phyloP scores from a whole-genome alignment of 2,113 vertebrate genomes.

The Amphiprion ocellaris region DNA sequence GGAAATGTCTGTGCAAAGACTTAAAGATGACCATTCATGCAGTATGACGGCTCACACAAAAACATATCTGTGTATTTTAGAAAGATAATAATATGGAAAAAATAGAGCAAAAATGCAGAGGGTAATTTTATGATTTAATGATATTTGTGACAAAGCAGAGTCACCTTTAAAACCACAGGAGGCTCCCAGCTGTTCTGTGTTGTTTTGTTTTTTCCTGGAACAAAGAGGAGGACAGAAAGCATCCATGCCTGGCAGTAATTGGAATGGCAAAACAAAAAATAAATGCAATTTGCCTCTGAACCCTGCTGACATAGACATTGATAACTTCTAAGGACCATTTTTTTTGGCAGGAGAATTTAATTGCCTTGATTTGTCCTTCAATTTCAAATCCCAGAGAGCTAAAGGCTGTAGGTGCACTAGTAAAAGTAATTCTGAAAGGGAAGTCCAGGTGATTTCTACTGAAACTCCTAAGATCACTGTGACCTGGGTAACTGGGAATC shows the following conservation, averaged over 20 bases:
- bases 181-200: constrained; percentile 30
- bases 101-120: not conserved
- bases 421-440: too few species aligned
- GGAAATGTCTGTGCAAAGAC: constrained; percentile 3
- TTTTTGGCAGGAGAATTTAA: constrained; percentile 19
- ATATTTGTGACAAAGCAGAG: constrained; percentile 15
- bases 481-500: too few species aligned
- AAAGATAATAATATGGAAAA: not conserved
- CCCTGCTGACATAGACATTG: constrained; percentile 35
- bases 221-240: constrained; percentile 34
- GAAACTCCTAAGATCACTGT: too few species aligned
- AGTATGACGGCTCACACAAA: not conserved
- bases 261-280: constrained; percentile 60
- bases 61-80: not conserved
- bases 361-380: constrained; percentile 38
- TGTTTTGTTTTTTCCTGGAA: constrained; percentile 49
- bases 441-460: too few species aligned
- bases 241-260: constrained; percentile 50
- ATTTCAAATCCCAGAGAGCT: constrained; percentile 22
- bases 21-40: constrained; percentile 13
- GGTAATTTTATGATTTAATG: not conserved
- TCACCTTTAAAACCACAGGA: constrained; percentile 23
- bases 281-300: constrained; percentile 58
- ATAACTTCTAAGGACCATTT: constrained; percentile 38
- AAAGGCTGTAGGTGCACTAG: not conserved